Evolutionary conservation across 2,888 invertebrate genomes (phyloP), one percentile per base, ranked within the genome.

Genomic region (Torymus texanus): DNA sequence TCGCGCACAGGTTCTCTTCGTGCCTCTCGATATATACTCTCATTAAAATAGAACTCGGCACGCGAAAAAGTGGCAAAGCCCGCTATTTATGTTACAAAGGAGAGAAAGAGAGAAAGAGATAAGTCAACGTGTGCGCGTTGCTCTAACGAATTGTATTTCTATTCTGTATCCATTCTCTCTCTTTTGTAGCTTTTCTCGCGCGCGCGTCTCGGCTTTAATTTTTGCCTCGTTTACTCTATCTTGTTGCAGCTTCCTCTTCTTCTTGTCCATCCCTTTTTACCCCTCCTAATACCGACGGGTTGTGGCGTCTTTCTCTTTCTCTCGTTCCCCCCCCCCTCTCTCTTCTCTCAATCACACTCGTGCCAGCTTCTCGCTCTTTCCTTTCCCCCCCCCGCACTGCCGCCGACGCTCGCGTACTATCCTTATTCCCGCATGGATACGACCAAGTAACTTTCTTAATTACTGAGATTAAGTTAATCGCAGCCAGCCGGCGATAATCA

Each of bases 391-490:
- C 80, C 21, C 21, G 21, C 21, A 2, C 21, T 4, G 29, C 2
- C 41, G 41, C 41, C 41, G 41, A 1, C 41, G 41, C 8, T 41
- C 41, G 41, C 41, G 41, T 41, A 41, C 81, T 82, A 82, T 81
- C 82, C 83, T 82, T 84, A 87, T 87, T 87, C 87, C 85, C 87
- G 85, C 86, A 85, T 85, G 85, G 86, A 86, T 85, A 84, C 84
- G 85, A 83, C 83, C 82, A 83, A 87, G 86, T 85, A 88, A 88
- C 87, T 88, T 88, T 87, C 88, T 89, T 89, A 88, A 89, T 89
- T 88, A 88, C 89, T 84, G 86, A 88, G 87, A 89, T 89, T 88
- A 89, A 88, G 84, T 88, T 88, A 88, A 88, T 89, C 88, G 88
- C 87, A 87, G 85, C 85, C 86, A 86, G 85, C 84, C 86, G 84